phyloP scores from a whole-genome alignment of 2,888 invertebrate genomes.

The Dicycla oo region DNA sequence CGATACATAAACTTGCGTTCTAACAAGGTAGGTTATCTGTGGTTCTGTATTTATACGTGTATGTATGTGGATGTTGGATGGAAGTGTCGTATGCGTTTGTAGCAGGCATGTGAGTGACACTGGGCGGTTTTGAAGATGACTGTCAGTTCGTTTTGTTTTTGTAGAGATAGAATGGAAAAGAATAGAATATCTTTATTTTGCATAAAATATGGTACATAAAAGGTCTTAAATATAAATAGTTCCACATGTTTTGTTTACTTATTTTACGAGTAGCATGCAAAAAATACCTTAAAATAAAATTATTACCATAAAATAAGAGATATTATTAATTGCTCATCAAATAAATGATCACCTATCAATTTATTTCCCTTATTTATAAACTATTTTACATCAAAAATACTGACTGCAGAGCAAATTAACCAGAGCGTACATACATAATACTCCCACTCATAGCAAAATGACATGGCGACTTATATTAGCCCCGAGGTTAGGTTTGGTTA shows the following conservation, averaged over 20 bases:
- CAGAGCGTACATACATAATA: too few relatives aligned
- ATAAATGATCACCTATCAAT: too few relatives aligned
- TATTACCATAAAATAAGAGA: not conserved
- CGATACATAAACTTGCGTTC: slow-evolving; percentile 44
- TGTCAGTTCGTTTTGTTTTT: not conserved
- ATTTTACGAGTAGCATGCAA: not conserved
- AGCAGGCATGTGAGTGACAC: not conserved
- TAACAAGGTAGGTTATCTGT: slow-evolving; percentile 41
- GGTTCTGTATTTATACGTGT: slow-evolving; percentile 20
- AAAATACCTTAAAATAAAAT: not conserved
- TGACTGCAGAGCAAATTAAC: too few relatives aligned
- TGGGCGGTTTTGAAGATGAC: not conserved
- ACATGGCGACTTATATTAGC: too few relatives aligned
- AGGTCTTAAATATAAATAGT: not conserved
- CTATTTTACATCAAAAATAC: too few relatives aligned
- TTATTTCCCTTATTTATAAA: too few relatives aligned
- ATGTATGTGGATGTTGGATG: slow-evolving; percentile 8
- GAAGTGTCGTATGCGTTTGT: slow-evolving; percentile 32
- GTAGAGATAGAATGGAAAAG: not conserved
- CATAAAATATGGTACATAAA: not conserved
- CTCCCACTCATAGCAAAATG: too few relatives aligned
- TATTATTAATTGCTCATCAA: too few relatives aligned
- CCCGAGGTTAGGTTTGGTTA: too few relatives aligned
- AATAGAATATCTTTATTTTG: not conserved
- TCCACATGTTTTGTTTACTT: not conserved